Evolutionary conservation across 2,113 vertebrate genomes (phyloP).

Genomic region (Amphiprion ocellaris): DNA sequence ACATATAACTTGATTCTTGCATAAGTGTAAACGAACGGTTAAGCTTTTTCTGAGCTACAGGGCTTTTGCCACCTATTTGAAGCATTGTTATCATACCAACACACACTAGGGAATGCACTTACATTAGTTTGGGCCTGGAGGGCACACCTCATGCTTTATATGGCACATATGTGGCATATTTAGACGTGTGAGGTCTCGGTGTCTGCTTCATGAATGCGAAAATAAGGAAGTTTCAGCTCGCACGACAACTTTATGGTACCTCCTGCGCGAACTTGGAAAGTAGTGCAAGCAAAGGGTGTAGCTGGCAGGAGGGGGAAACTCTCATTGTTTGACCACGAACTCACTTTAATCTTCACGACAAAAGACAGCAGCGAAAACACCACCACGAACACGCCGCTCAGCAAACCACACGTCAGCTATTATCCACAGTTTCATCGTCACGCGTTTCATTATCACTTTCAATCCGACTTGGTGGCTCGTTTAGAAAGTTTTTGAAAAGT

Average conservation of each 20-base stretch:
- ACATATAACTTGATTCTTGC: neutral
- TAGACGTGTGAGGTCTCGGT: too few relatives aligned
- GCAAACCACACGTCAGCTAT: neutral
- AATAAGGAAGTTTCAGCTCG: neutral
- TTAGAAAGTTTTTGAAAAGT: slow-evolving; percentile 68
- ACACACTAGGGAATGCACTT: neutral
- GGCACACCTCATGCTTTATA: neutral
- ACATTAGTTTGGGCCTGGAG: neutral
- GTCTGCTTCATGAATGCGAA: neutral
- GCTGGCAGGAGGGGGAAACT: slow-evolving; percentile 52
- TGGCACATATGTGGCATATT: neutral
- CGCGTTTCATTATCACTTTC: neutral
- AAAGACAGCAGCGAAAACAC: neutral
- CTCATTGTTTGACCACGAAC: slow-evolving; percentile 60
- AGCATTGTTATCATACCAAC: slow-evolving; percentile 47
- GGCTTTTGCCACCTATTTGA: slow-evolving; percentile 27
- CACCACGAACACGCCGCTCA: neutral
- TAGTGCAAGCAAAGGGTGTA: slow-evolving; percentile 65
- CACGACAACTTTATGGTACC: slow-evolving; percentile 9
- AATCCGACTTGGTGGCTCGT: slow-evolving; percentile 38
- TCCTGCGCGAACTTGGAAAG: slow-evolving; percentile 38
- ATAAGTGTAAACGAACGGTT: neutral
- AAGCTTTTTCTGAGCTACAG: neutral
- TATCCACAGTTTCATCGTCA: neutral
- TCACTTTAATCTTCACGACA: slow-evolving; percentile 3